These are phyloP conservation scores for Tyto alba DNA, from an alignment of 2,113 vertebrate genomes.

Conservation along the genomic window DNA sequence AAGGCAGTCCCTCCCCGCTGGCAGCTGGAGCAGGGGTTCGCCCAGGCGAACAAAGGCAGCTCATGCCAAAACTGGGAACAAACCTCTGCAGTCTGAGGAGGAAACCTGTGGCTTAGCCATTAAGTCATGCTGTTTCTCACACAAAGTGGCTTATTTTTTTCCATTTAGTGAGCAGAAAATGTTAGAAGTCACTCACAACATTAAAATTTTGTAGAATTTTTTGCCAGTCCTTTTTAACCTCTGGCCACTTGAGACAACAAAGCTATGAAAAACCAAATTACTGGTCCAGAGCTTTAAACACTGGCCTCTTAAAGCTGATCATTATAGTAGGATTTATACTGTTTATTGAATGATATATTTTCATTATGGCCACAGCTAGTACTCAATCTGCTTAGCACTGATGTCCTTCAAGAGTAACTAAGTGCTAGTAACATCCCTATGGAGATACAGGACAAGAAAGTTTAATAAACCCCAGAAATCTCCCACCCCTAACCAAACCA, in stretches of 20 bases:
- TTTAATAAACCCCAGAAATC: not conserved
- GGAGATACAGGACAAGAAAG: not conserved
- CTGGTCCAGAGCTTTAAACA: not conserved
- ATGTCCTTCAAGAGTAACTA: not conserved
- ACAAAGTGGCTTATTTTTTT: not conserved
- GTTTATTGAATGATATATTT: not conserved
- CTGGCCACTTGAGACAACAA: not conserved
- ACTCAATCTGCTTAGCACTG: not conserved
- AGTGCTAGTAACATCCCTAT: not conserved
- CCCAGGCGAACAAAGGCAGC: not conserved
- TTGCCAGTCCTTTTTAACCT: not conserved
- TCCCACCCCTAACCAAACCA: not conserved
- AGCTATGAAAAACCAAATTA: not conserved
- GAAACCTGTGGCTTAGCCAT: conserved; percentile 24
- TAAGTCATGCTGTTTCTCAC: conserved; percentile 10
- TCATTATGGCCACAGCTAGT: not conserved
- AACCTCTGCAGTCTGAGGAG: not conserved
- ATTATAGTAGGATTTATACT: not conserved
- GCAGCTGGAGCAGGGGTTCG: not conserved
- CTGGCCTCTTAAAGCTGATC: not conserved
- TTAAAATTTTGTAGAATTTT: not conserved
- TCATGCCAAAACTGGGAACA: not conserved
- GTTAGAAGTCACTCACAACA: not conserved
- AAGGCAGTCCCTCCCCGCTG: not conserved
- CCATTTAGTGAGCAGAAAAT: conserved; percentile 15